phyloP scores from a whole-genome alignment of 2,113 vertebrate species.

The Amia ocellicauda region DNA sequence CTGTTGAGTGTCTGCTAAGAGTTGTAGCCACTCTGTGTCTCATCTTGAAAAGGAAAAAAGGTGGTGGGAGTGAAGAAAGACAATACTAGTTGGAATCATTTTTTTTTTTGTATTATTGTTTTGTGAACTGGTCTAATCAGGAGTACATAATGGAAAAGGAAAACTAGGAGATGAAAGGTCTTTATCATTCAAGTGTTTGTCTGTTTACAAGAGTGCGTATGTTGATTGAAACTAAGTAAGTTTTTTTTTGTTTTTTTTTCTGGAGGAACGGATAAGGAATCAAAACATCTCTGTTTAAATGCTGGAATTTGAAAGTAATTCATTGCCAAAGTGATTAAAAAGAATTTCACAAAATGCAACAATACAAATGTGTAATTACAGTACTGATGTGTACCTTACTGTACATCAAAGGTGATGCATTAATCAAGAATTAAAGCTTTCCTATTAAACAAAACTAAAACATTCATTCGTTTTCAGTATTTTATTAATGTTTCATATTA shows the following conservation, averaged over 20 bases:
- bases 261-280: not conserved
- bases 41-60: conserved; percentile 11
- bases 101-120: conserved; percentile 10
- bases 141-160: conserved; percentile 7
- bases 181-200: not conserved
- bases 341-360: too few species aligned
- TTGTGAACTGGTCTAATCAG: conserved; percentile 17
- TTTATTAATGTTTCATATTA: too few species aligned
- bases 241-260: not conserved
- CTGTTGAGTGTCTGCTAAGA: conserved; percentile 5
- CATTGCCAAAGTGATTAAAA: too few species aligned
- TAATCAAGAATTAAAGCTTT: too few species aligned
- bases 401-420: too few species aligned
- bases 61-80: conserved; percentile 1
- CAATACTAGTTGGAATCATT: not conserved
- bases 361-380: too few species aligned
- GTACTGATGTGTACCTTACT: too few species aligned
- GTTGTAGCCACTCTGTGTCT: conserved; percentile 16
- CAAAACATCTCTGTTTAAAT: not conserved
- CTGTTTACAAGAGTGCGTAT: conserved; percentile 10
- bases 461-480: too few species aligned
- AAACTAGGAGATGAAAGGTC: conserved; percentile 3
- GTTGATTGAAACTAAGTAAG: conserved; percentile 11
- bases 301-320: too few species aligned
- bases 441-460: too few species aligned